Conservation (phyloP, 2,797 vertebrate species). For the Girardinus metallicus region DNA sequence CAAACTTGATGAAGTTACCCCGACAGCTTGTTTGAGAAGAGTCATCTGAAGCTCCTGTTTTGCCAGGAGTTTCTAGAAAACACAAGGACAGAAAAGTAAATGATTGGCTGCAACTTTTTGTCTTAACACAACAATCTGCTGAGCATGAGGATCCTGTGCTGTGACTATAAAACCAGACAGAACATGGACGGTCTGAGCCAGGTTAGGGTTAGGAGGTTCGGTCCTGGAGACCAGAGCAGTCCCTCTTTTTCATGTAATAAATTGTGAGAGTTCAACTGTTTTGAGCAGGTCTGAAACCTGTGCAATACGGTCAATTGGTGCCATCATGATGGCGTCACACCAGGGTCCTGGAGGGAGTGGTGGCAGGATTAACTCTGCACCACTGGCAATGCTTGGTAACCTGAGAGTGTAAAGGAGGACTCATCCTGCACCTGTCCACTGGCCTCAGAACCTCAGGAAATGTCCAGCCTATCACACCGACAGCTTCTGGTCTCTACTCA, state of each 20-base stretch:
- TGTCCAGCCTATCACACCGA: background rate
- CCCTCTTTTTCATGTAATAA: background rate
- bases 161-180: background rate
- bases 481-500: slow-evolving; percentile 71
- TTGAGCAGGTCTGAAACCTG: background rate
- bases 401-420: background rate
- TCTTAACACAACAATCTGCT: background rate
- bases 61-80: slow-evolving; percentile 87
- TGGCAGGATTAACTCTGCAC: background rate
- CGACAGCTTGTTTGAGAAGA: slow-evolving; percentile 95
- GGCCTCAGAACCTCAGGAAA: background rate
- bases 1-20: slow-evolving; percentile 77
- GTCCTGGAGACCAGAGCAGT: background rate
- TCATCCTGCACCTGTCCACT: background rate
- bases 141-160: background rate
- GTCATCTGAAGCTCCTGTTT: slow-evolving; percentile 96
- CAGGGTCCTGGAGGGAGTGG: background rate
- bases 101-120: background rate
- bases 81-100: slow-evolving; percentile 5
- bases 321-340: background rate
- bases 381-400: background rate
- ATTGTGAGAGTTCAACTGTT: background rate
- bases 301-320: background rate
- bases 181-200: background rate
- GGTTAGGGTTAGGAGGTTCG: background rate